These are phyloP conservation scores for Helicorthomorpha holstii DNA, from an alignment of 1,140 invertebrate genomes.

Conservation along the genomic window DNA sequence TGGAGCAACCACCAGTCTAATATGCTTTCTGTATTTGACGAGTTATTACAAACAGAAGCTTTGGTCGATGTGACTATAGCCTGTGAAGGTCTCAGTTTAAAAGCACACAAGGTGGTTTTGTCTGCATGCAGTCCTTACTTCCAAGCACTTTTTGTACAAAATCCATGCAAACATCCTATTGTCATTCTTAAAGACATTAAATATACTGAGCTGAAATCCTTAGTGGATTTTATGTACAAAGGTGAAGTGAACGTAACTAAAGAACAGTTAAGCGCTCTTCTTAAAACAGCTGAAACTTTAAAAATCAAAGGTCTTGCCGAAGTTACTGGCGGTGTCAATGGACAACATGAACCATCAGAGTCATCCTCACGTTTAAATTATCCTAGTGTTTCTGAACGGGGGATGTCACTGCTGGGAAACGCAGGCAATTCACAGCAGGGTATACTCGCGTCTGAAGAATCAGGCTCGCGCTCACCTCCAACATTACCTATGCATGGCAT, in stretches of 20 bases:
- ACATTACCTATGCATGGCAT: not conserved
- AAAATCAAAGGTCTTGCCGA: slow-evolving; percentile 18
- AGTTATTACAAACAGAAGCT: slow-evolving; percentile 14
- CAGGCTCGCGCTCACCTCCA: not conserved
- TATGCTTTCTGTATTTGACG: slow-evolving; percentile 17
- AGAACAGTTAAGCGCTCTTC: slow-evolving; percentile 27
- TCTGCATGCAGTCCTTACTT: slow-evolving; percentile 18
- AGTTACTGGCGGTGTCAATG: slow-evolving; percentile 1
- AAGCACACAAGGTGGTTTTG: slow-evolving; percentile 17
- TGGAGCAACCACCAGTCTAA: slow-evolving; percentile 22
- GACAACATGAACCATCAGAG: not conserved
- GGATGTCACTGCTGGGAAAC: not conserved
- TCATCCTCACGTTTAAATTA: not conserved
- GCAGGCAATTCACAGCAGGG: not conserved
- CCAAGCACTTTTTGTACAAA: slow-evolving; percentile 64
- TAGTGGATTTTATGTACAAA: slow-evolving; percentile 19
- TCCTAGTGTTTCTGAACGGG: not conserved
- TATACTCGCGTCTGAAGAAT: too few species aligned
- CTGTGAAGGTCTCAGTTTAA: slow-evolving; percentile 16
- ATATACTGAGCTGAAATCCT: slow-evolving; percentile 16
- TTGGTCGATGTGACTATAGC: slow-evolving; percentile 19
- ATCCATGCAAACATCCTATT: slow-evolving; percentile 42
- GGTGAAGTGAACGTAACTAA: slow-evolving; percentile 19
- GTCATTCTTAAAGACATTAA: slow-evolving; percentile 16
- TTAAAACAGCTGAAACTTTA: slow-evolving; percentile 23